Evolutionary conservation across 2,888 invertebrate species (phyloP), one percentile per base, ranked within the genome.

Genomic region (Dione vanillae): DNA sequence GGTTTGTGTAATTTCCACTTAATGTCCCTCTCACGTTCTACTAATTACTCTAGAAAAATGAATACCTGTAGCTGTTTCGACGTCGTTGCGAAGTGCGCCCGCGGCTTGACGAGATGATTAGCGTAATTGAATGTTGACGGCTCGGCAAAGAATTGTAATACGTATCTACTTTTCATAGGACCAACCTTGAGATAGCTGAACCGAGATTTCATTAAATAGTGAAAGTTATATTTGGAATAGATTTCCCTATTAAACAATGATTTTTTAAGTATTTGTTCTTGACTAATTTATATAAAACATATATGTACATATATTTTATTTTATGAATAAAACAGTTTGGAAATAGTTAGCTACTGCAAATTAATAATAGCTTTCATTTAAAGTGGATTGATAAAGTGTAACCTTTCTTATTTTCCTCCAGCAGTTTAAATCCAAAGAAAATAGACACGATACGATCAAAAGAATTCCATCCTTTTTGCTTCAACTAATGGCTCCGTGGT

Each of bases 381-480:
- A 65, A 65, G 54, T 54, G 51, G 51, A 67, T 67, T 68, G 72
- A 74, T 74, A 72, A 67, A 74, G 65, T 68, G 66, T 56, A 67
- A 71, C 72, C 66, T 74, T 72, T 72, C 72, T 70, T 64, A 70
- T 74, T 74, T 70, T 66, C 74, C 52, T 72, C 52, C 51, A 72
- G 72, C 70, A 68, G 56, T 68, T 71, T 73, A 71, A 74, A 69
- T 61, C 59, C 67, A 67, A 70, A 72, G 72, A 74, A 72, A 75
- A 74, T 75, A 75, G 71, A 75, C 67, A 82, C 80, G 80, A 80
- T 76, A 83, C 81, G 85, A 86, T 84, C 80, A 79, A 80, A 86
- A 85, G 83, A 88, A 88, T 85, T 83, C 82, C 81, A 81, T 84
- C 82, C 84, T 88, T 87, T 88, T 87, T 87, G 85, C 83, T 85